These are phyloP conservation scores for Dipodomys stephensi DNA, from an alignment of 2,113 vertebrate genomes.

Conservation along the genomic window DNA sequence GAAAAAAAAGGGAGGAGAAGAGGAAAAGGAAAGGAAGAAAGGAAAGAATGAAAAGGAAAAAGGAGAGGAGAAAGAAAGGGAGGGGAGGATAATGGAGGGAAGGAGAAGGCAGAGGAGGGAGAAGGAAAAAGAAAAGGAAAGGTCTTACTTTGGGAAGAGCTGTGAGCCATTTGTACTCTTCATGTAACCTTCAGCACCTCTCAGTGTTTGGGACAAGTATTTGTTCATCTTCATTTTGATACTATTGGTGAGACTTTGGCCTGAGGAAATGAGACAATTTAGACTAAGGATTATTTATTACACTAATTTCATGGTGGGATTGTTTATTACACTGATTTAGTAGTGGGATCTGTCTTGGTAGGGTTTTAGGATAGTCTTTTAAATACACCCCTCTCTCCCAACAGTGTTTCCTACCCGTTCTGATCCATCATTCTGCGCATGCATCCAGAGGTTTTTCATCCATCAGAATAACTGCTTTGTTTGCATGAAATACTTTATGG, in stretches of 20 bases:
- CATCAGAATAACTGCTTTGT: slow-evolving; percentile 58
- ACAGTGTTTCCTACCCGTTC: slow-evolving; percentile 27
- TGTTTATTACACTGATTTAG: no score
- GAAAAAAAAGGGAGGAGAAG: neutral
- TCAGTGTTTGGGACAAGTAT: neutral
- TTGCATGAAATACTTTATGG: slow-evolving; percentile 64
- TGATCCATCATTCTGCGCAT: slow-evolving; percentile 50
- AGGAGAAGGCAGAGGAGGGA: no score
- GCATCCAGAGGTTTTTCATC: slow-evolving; percentile 33
- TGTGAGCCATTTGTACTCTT: neutral
- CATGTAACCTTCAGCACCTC: neutral
- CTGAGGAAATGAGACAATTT: slow-evolving; percentile 50
- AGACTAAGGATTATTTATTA: neutral
- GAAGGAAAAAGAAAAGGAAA: no score
- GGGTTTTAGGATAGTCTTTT: slow-evolving; percentile 11
- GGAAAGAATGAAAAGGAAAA: no score
- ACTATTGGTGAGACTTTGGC: neutral
- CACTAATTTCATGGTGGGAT: no score
- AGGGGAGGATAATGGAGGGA: neutral
- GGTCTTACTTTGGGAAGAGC: neutral
- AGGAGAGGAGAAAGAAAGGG: neutral
- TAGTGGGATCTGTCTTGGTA: slow-evolving; percentile 13
- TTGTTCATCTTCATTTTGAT: slow-evolving; percentile 32
- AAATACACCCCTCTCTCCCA: slow-evolving; percentile 5
- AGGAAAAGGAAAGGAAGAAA: neutral